A percentile compares a stretch with the other conserved stretches of the same genome.
These are phyloP conservation scores for Drosophila pseudotalamancana DNA, from an alignment of 2,888 invertebrate species.

Conservation along the genomic window DNA sequence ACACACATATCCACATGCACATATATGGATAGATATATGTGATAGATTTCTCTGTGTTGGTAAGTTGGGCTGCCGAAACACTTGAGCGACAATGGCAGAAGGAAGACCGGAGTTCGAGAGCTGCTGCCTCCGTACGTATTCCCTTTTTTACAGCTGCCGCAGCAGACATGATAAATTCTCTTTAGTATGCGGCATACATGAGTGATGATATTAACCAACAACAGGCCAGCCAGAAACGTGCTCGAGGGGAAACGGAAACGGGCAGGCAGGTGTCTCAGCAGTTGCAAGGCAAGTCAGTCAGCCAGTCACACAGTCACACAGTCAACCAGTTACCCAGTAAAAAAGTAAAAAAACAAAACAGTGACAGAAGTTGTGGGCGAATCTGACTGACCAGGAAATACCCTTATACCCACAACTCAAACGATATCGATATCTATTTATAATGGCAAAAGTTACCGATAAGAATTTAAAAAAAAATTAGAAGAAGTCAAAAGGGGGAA, in stretches of 20 bases:
- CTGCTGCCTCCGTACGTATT: neutral
- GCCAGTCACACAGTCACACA: slow-evolving; percentile 40
- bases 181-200: slow-evolving; percentile 81
- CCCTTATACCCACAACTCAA: no score
- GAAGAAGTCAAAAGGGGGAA: no score
- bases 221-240: slow-evolving; percentile 40
- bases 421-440: no score
- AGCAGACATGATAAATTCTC: slow-evolving; percentile 81
- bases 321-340: slow-evolving; percentile 19
- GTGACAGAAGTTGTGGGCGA: neutral
- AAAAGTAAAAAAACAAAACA: neutral
- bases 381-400: neutral
- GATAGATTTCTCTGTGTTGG: slow-evolving; percentile 16
- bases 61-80: slow-evolving; percentile 50
- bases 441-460: no score
- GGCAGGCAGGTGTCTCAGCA: neutral
- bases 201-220: slow-evolving; percentile 81
- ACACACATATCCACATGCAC: neutral
- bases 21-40: slow-evolving; percentile 5
- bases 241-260: neutral
- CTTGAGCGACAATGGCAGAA: slow-evolving; percentile 69
- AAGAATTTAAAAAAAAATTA: no score
- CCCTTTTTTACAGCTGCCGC: slow-evolving; percentile 54
- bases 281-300: slow-evolving; percentile 25
- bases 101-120: slow-evolving; percentile 23